phyloP scores from a whole-genome alignment of 2,113 vertebrate species.

The Uropsilus gracilis region DNA sequence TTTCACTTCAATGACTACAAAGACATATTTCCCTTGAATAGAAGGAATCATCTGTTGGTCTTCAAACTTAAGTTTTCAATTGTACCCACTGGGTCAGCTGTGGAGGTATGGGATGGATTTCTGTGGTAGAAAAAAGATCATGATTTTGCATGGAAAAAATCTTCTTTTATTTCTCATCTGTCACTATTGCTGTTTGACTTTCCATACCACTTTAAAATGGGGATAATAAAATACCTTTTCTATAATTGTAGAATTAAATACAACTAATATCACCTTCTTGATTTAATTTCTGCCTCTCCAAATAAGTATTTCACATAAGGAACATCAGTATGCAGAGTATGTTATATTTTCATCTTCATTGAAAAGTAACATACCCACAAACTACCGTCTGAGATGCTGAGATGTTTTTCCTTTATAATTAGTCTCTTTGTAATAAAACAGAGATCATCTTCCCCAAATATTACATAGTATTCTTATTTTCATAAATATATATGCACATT shows the following conservation, averaged over 20 bases:
- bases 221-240: neutral
- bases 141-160: neutral
- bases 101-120: neutral
- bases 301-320: slow-evolving; percentile 5
- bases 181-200: neutral
- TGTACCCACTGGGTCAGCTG: neutral
- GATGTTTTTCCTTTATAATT: slow-evolving; percentile 59
- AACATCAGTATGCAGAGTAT: neutral
- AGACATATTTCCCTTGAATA: too few species aligned
- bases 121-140: neutral
- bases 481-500: slow-evolving; percentile 26
- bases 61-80: too few species aligned
- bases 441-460: slow-evolving; percentile 2
- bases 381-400: neutral
- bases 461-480: slow-evolving; percentile 45
- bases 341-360: neutral
- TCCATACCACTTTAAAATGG: neutral
- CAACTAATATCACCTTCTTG: neutral
- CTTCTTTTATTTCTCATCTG: neutral
- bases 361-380: slow-evolving; percentile 28
- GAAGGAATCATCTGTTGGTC: too few species aligned
- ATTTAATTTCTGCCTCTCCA: neutral
- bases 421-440: slow-evolving; percentile 52
- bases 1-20: neutral
- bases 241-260: neutral